These are phyloP conservation scores for Synanthedon formicaeformis DNA, from an alignment of 2,888 invertebrate genomes.

Conservation along the genomic window DNA sequence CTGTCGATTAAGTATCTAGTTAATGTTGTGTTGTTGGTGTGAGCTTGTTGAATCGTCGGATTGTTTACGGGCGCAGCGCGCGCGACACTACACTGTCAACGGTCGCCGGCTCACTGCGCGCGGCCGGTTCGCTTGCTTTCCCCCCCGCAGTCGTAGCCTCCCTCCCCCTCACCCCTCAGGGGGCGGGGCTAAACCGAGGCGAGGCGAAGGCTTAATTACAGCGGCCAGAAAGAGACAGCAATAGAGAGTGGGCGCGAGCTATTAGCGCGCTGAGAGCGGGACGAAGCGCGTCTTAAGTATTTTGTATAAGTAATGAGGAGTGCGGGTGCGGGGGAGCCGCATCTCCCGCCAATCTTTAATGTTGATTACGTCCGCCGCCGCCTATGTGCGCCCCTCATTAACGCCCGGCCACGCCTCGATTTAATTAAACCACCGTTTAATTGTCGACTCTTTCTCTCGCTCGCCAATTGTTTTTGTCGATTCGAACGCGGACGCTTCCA, in stretches of 20 bases:
- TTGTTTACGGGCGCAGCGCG: constrained; percentile 40
- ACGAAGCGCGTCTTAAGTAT: constrained; percentile 71
- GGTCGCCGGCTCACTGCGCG: constrained; percentile 66
- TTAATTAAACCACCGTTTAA: constrained; percentile 61
- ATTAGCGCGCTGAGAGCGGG: constrained; percentile 76
- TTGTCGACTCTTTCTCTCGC: constrained; percentile 30
- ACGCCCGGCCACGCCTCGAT: constrained; percentile 63
- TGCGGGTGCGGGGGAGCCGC: constrained; percentile 59
- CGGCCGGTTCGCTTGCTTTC: constrained; percentile 34
- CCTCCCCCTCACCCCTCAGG: constrained; percentile 26
- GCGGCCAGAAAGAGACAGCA: constrained; percentile 63
- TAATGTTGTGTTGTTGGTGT: constrained; percentile 54
- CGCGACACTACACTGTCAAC: constrained; percentile 59
- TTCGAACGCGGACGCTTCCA: constrained; percentile 22
- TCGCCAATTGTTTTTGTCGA: constrained; percentile 30
- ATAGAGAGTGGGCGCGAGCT: constrained; percentile 72
- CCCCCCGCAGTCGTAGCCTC: constrained; percentile 19
- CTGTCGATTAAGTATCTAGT: constrained; percentile 46
- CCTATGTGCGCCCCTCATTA: constrained; percentile 66
- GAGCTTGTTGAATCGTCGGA: constrained; percentile 35
- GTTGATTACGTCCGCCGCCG: constrained; percentile 65
- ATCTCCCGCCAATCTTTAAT: constrained; percentile 72
- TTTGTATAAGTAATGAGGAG: constrained; percentile 73
- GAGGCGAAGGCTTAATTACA: constrained; percentile 62
- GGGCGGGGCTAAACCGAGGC: constrained; percentile 63